Percentiles rank a stretch among this genome's conserved stretches.
These are phyloP conservation scores for Desmodus rotundus DNA, from an alignment of 2,113 vertebrate species.

Conservation along the genomic window DNA sequence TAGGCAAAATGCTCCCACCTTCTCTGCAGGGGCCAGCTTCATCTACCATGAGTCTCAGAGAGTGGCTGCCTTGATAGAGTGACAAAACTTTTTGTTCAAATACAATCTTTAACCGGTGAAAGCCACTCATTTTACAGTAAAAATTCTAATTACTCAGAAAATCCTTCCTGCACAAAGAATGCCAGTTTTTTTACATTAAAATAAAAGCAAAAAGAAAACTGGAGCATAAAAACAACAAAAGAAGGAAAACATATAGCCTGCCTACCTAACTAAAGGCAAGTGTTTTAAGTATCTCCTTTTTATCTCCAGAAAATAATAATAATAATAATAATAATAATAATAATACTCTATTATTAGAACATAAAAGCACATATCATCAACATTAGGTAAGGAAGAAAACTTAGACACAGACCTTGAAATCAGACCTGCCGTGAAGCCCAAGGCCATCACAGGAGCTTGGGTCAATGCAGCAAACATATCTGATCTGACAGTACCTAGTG, in stretches of 20 bases:
- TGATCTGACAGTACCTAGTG: not conserved
- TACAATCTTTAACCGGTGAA: not conserved
- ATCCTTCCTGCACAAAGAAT: not conserved
- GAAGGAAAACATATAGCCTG: not conserved
- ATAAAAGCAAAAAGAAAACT: not conserved
- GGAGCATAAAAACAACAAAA: not conserved
- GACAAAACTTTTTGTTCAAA: not conserved
- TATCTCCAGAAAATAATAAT: not conserved
- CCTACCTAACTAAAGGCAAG: not conserved
- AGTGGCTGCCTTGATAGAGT: not conserved
- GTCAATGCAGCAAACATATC: not conserved
- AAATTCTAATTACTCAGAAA: not conserved
- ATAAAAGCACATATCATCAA: not conserved
- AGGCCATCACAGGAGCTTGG: not conserved
- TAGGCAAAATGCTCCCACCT: not conserved
- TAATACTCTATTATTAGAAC: not conserved
- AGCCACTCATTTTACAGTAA: not conserved
- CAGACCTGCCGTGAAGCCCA: not conserved
- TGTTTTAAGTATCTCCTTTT: not conserved
- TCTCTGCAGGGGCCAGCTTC: not conserved
- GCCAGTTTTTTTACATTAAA: not conserved
- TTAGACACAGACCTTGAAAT: not conserved
- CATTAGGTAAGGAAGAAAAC: not conserved
- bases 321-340: not conserved
- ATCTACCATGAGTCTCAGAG: not conserved